These are phyloP conservation scores for Eilema griseolum DNA, from an alignment of 2,888 invertebrate species.

Conservation along the genomic window DNA sequence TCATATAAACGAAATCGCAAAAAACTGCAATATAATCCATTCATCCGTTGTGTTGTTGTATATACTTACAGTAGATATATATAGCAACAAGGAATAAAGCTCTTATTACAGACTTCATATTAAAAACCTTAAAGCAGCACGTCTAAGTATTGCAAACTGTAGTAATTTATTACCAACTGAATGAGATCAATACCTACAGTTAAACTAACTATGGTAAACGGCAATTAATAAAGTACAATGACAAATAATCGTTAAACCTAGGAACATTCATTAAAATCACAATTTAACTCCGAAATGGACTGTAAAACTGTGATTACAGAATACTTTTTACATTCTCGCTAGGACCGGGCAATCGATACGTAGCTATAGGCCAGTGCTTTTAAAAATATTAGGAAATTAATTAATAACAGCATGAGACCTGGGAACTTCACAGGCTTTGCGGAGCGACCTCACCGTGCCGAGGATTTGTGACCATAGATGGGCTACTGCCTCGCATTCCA, in stretches of 20 bases:
- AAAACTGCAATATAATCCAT: no score
- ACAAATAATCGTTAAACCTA: slow-evolving; percentile 11
- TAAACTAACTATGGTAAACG: background rate
- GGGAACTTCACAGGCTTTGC: no score
- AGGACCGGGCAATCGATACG: background rate
- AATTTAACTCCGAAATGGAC: background rate
- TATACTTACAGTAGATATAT: slow-evolving; percentile 6
- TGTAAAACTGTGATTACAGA: background rate
- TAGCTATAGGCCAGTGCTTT: no score
- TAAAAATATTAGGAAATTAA: no score
- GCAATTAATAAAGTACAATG: slow-evolving; percentile 6
- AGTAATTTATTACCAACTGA: background rate
- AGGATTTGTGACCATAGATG: no score
- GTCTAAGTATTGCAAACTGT: slow-evolving; percentile 3
- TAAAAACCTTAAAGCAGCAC: background rate
- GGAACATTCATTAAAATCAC: background rate
- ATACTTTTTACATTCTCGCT: background rate
- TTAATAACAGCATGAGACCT: no score
- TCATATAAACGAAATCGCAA: no score
- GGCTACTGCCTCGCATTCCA: no score
- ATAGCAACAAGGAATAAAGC: background rate
- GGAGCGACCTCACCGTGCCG: no score
- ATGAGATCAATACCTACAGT: background rate
- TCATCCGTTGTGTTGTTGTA: no score
- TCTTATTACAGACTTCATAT: slow-evolving; percentile 8